These are phyloP conservation scores for Schizopygopsis malacanthus DNA, from an alignment of 2,797 vertebrate genomes.

Conservation along the genomic window DNA sequence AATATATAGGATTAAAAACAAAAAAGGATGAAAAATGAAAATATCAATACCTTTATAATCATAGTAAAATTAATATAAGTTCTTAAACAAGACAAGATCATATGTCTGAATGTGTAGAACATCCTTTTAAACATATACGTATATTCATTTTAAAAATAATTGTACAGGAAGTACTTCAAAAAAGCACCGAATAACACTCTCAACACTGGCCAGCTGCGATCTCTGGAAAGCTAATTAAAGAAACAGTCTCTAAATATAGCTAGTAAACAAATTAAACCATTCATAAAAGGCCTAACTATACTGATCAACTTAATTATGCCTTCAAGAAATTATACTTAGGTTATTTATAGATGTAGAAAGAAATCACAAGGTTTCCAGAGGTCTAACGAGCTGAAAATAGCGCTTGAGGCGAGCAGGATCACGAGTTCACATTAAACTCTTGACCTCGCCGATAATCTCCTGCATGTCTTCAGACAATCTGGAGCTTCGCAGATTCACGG, in stretches of 20 bases:
- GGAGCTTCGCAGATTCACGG: not conserved
- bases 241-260: conserved; percentile 27
- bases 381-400: conserved; percentile 33
- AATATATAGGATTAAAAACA: not conserved
- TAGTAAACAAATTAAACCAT: conserved; percentile 43
- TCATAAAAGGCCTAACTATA: conserved; percentile 26
- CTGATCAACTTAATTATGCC: conserved; percentile 31
- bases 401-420: conserved; percentile 12
- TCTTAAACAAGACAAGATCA: not conserved
- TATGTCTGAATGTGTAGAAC: not conserved
- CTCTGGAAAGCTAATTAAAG: conserved; percentile 24
- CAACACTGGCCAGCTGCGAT: conserved; percentile 19
- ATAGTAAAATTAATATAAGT: not conserved
- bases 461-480: conserved; percentile 25
- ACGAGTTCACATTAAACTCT: conserved; percentile 61
- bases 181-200: too few species aligned
- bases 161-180: not conserved
- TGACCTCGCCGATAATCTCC: conserved; percentile 56
- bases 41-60: not conserved
- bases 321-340: conserved; percentile 9
- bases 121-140: not conserved
- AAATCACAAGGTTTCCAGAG: conserved; percentile 44
- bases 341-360: conserved; percentile 43
- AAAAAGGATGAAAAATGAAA: not conserved
- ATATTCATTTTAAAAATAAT: not conserved